Evolutionary conservation across 1,140 invertebrate genomes (phyloP).

Genomic region (Rhopalosiphum maidis): DNA sequence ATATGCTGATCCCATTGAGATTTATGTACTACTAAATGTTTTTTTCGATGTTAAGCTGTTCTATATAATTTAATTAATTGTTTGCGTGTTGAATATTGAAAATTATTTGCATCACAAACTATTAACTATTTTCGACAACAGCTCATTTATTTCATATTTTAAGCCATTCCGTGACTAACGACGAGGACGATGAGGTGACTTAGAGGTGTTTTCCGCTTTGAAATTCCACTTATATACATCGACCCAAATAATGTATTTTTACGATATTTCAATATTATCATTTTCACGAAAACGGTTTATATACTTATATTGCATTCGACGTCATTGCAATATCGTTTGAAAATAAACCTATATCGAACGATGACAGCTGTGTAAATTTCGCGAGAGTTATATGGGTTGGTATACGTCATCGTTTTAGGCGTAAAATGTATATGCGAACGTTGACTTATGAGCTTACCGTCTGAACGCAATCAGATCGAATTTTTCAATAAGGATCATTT

Average conservation of each 20-base stretch:
- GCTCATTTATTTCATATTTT: not conserved
- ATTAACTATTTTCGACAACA: not conserved
- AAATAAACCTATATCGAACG: not conserved
- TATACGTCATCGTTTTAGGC: not conserved
- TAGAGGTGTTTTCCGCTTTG: no score
- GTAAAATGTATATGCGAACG: not conserved
- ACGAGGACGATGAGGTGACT: no score
- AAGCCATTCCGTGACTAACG: not conserved
- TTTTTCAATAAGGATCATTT: not conserved
- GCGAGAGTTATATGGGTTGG: no score
- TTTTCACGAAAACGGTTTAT: no score
- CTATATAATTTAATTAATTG: not conserved
- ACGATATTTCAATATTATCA: no score
- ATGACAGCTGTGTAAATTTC: not conserved
- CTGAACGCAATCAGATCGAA: not conserved
- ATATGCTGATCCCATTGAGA: not conserved
- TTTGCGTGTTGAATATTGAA: not conserved
- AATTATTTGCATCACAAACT: not conserved
- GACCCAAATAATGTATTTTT: not conserved
- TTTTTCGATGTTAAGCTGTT: not conserved
- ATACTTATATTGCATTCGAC: no score
- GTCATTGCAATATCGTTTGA: not conserved
- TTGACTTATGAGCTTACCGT: not conserved
- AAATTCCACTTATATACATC: not conserved
- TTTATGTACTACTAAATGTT: not conserved